Evolutionary conservation across 2,888 invertebrate genomes (phyloP).

Genomic region (Machimus atricapillus): DNA sequence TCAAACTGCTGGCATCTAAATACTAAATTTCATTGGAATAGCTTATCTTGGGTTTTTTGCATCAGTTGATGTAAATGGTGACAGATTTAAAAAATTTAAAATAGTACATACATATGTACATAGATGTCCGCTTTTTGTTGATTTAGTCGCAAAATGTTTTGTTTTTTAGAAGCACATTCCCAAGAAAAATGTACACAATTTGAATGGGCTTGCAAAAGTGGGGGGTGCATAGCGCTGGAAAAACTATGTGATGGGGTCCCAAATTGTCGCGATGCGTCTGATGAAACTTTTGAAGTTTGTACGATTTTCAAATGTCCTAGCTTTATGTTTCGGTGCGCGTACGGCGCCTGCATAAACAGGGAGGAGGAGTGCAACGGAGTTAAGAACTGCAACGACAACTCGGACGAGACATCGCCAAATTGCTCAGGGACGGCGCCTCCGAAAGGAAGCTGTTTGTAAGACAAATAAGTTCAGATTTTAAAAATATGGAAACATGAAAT

Average conservation of each 20-base stretch:
- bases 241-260: slow-evolving; percentile 53
- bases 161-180: background rate
- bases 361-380: slow-evolving; percentile 48
- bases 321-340: slow-evolving; percentile 60
- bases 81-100: no score
- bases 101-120: no score
- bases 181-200: slow-evolving; percentile 47
- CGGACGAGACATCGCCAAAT: slow-evolving; percentile 48
- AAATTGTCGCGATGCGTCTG: slow-evolving; percentile 56
- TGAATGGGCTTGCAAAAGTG: slow-evolving; percentile 54
- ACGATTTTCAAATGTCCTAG: slow-evolving; percentile 61
- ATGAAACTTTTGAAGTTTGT: slow-evolving; percentile 55
- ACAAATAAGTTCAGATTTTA: background rate
- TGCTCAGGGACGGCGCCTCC: background rate
- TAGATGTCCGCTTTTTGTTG: no score
- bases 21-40: no score
- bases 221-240: slow-evolving; percentile 53
- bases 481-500: background rate
- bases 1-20: no score
- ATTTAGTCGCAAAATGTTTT: background rate
- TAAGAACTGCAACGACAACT: slow-evolving; percentile 51
- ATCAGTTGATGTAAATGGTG: no score
- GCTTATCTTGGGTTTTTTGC: no score
- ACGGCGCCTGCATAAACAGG: slow-evolving; percentile 54
- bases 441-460: slow-evolving; percentile 47